phyloP scores from a whole-genome alignment of 2,797 vertebrate species.

The Rhinella marina region DNA sequence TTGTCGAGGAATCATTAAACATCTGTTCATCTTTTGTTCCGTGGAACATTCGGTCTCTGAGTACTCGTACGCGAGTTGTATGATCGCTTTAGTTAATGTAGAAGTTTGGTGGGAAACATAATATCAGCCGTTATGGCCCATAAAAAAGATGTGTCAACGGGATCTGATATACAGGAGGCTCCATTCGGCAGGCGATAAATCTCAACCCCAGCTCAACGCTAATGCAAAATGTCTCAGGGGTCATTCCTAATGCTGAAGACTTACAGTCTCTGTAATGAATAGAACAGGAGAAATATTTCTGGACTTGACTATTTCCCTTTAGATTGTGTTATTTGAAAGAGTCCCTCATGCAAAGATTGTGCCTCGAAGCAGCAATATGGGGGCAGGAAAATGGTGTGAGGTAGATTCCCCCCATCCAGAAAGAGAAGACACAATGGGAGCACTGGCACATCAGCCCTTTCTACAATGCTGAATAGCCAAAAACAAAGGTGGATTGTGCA shows the following conservation, averaged over 20 bases:
- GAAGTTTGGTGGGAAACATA: conserved; percentile 34
- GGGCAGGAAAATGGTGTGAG: not conserved
- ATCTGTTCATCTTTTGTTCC: conserved; percentile 56
- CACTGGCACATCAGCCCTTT: not conserved
- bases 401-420: not conserved
- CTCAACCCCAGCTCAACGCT: not conserved
- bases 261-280: not conserved
- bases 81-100: conserved; percentile 21
- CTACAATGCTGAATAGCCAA: no score
- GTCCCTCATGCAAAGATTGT: not conserved
- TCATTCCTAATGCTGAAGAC: conserved; percentile 5
- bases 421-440: not conserved
- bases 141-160: conserved; percentile 30
- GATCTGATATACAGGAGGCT: not conserved
- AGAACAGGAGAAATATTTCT: not conserved
- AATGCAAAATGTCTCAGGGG: not conserved
- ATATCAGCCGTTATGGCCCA: conserved; percentile 27
- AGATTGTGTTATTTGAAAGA: not conserved
- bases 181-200: not conserved
- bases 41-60: conserved; percentile 18
- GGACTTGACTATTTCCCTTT: not conserved
- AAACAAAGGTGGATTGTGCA: no score
- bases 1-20: conserved; percentile 57
- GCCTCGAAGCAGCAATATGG: not conserved
- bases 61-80: not conserved